These are phyloP conservation scores for Drosophila carrolli DNA, from an alignment of 1,140 invertebrate genomes.

Conservation along the genomic window DNA sequence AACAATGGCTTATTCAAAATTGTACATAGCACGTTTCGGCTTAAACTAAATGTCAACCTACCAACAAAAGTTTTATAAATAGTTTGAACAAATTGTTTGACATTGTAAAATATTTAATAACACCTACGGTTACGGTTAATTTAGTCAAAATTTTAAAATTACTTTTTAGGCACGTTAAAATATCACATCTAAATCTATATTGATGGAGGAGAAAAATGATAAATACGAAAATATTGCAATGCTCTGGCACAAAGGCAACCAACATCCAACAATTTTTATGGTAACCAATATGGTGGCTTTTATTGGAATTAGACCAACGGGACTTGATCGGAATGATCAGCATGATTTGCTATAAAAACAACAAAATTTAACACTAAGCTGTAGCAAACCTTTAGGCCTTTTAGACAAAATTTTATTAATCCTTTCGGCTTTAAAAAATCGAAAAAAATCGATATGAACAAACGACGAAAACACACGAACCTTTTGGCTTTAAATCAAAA, in stretches of 20 bases:
- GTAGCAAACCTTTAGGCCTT: constrained; percentile 76
- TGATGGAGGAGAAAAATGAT: constrained; percentile 15
- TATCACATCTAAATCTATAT: constrained; percentile 31
- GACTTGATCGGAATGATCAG: constrained; percentile 45
- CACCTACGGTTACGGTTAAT: constrained; percentile 22
- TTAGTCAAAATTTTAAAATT: constrained; percentile 79
- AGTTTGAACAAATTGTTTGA: constrained; percentile 63
- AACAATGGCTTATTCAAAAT: constrained; percentile 53
- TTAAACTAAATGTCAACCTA: constrained; percentile 33
- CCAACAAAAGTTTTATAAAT: constrained; percentile 78
- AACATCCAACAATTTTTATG: constrained; percentile 61
- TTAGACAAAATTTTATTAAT: constrained; percentile 79
- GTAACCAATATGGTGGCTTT: constrained; percentile 69
- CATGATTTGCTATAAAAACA: constrained; percentile 80
- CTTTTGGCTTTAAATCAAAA: constrained; percentile 83
- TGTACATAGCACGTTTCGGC: constrained; percentile 63
- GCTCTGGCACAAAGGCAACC: constrained; percentile 56
- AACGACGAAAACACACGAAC: constrained; percentile 57
- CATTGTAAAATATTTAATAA: constrained; percentile 58
- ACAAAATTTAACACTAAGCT: constrained; percentile 58
- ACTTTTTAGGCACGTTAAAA: constrained; percentile 73
- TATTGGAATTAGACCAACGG: constrained; percentile 75
- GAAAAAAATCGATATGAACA: constrained; percentile 37
- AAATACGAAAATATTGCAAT: constrained; percentile 52
- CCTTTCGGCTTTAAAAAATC: constrained; percentile 68